These are phyloP conservation scores for Trichonephila inaurata DNA, from an alignment of 1,140 invertebrate species.

Conservation along the genomic window DNA sequence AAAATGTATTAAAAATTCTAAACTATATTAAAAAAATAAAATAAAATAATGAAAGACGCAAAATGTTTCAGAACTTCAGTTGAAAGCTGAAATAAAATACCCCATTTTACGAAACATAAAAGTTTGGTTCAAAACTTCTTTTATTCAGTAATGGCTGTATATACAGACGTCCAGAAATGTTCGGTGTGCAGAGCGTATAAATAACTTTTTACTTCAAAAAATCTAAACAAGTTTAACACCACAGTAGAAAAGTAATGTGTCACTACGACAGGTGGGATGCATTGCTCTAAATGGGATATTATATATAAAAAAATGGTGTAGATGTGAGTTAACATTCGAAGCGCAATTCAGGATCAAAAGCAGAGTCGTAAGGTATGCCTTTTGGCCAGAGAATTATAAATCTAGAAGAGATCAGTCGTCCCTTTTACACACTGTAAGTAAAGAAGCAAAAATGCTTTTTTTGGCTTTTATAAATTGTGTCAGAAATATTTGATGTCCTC, in stretches of 20 bases:
- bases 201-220: neutral
- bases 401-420: constrained; percentile 13
- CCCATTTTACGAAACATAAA: no score
- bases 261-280: neutral
- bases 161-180: neutral
- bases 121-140: no score
- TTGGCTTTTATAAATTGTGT: no score
- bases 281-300: constrained; percentile 37
- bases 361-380: constrained; percentile 9
- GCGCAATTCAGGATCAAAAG: neutral
- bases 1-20: no score
- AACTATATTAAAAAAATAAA: no score
- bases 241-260: neutral
- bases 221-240: neutral
- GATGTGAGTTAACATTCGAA: neutral
- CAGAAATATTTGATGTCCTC: no score
- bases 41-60: no score
- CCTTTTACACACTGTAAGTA: neutral
- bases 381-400: constrained; percentile 1
- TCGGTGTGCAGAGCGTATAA: neutral
- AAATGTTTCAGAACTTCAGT: no score
- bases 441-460: neutral
- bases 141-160: neutral
- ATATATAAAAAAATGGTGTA: neutral
- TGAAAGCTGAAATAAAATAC: no score